These are phyloP conservation scores for Chlorospingus semifuscus DNA, from an alignment of 2,797 vertebrate species.

Conservation along the genomic window DNA sequence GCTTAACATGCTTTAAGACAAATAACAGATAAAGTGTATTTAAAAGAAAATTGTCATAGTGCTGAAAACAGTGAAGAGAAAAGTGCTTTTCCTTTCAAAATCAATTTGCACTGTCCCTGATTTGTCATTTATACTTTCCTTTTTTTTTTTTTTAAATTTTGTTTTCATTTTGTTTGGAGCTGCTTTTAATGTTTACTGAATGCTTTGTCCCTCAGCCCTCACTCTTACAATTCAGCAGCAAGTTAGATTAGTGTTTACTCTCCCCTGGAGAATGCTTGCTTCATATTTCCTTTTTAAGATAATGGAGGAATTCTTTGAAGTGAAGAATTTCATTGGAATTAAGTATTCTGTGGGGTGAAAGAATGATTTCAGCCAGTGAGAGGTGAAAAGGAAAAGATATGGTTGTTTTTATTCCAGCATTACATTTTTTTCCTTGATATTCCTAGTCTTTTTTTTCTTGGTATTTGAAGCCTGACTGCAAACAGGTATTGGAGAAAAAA, in stretches of 20 bases:
- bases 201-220: neutral
- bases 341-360: neutral
- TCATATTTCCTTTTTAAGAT: slow-evolving; percentile 29
- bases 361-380: neutral
- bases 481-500: neutral
- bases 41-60: neutral
- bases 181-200: neutral
- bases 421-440: neutral
- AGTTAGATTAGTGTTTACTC: neutral
- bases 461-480: neutral
- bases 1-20: neutral
- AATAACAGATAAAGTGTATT: neutral
- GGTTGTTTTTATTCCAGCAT: neutral
- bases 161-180: neutral
- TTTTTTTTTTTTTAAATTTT: no score
- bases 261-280: neutral
- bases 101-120: neutral
- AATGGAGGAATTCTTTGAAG: neutral
- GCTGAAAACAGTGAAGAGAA: neutral
- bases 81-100: neutral
- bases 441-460: neutral
- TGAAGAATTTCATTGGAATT: neutral
- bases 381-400: neutral
- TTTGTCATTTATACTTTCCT: neutral
- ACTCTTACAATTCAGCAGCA: neutral